phyloP scores from a whole-genome alignment of 2,888 invertebrate species.

The Drosophila melanosoma region DNA sequence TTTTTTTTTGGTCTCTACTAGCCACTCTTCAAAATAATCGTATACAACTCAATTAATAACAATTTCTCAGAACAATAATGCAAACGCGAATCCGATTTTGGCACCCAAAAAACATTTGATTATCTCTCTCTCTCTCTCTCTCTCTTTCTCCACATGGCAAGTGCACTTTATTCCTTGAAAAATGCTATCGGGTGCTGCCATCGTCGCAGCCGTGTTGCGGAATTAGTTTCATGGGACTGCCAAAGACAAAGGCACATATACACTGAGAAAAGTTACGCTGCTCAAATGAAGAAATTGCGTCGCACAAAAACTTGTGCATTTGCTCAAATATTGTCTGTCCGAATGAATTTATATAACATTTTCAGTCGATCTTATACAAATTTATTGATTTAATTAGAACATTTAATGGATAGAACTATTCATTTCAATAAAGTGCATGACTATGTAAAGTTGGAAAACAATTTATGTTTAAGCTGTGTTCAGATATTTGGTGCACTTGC shows the following conservation, averaged over 20 bases:
- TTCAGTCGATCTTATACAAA: neutral
- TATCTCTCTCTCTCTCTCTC: conserved; percentile 48
- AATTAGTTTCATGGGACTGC: conserved; percentile 56
- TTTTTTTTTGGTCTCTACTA: neutral
- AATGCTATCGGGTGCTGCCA: conserved; percentile 64
- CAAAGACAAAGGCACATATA: conserved; percentile 6
- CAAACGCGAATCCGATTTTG: conserved; percentile 45
- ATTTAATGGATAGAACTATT: neutral
- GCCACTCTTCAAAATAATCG: neutral
- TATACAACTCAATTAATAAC: conserved; percentile 84
- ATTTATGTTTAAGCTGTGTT: neutral
- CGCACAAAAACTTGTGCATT: neutral
- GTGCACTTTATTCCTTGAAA: conserved; percentile 36
- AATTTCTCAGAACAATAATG: conserved; percentile 84
- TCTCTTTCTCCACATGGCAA: conserved; percentile 18
- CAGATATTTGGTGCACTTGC: neutral
- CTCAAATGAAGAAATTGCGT: neutral
- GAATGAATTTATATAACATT: neutral
- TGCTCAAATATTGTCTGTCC: neutral
- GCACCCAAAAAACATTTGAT: conserved; percentile 61
- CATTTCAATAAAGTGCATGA: neutral
- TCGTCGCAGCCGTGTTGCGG: conserved; percentile 61
- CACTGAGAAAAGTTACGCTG: neutral
- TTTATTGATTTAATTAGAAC: neutral
- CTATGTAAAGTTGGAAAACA: neutral